Conservation (phyloP, 2,113 vertebrate species). For the Ictidomys tridecemlineatus region DNA sequence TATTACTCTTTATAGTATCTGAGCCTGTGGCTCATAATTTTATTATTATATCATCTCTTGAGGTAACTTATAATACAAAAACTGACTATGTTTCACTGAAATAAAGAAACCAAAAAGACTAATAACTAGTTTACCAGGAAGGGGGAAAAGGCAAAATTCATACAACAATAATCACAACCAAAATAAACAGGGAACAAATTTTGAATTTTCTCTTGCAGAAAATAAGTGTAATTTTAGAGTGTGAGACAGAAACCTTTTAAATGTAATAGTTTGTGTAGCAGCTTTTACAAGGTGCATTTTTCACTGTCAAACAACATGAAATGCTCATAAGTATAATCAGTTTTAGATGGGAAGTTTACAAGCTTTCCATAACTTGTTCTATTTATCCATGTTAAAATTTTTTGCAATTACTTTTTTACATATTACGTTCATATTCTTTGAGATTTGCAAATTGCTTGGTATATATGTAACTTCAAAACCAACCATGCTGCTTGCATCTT, state of each 20-base stretch:
- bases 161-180: slow-evolving; percentile 62
- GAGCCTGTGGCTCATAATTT: neutral
- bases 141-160: slow-evolving; percentile 15
- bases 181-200: slow-evolving; percentile 69
- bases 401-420: slow-evolving; percentile 60
- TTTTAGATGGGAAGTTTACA: slow-evolving; percentile 76
- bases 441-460: slow-evolving; percentile 22
- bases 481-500: slow-evolving; percentile 8
- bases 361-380: slow-evolving; percentile 62
- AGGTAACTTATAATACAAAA: slow-evolving; percentile 42
- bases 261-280: slow-evolving; percentile 79
- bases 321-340: slow-evolving; percentile 68
- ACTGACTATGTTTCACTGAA: slow-evolving; percentile 45
- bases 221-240: slow-evolving; percentile 78
- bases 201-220: slow-evolving; percentile 66
- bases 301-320: slow-evolving; percentile 75
- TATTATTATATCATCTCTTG: slow-evolving; percentile 31
- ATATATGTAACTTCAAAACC: slow-evolving; percentile 43
- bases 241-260: slow-evolving; percentile 81
- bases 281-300: slow-evolving; percentile 77
- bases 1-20: neutral
- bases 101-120: slow-evolving; percentile 55
- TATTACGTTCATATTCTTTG: slow-evolving; percentile 3
- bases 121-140: slow-evolving; percentile 63
- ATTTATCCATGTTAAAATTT: slow-evolving; percentile 75